Conservation (phyloP, 2,113 vertebrate species). For the Chloropsis hardwickii region DNA sequence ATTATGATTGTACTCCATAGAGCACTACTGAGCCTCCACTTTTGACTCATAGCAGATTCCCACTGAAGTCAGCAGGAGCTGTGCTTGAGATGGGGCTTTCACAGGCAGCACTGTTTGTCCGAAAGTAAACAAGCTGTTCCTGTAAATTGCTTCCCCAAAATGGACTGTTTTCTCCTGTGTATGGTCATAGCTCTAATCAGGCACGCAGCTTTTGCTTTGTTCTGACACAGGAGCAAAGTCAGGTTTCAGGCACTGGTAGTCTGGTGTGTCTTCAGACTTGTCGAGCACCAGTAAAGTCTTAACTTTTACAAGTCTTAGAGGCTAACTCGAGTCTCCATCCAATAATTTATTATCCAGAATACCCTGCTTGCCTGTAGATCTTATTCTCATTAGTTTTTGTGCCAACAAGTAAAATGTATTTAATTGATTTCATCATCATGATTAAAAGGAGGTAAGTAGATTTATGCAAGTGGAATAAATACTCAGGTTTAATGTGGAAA, state of each 20-base stretch:
- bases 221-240: background rate
- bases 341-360: background rate
- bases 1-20: background rate
- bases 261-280: background rate
- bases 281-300: background rate
- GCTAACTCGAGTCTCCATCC: background rate
- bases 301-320: background rate
- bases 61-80: slow-evolving; percentile 49
- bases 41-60: slow-evolving; percentile 42
- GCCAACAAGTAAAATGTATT: background rate
- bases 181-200: background rate
- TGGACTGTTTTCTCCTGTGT: background rate
- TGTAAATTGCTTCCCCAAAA: slow-evolving; percentile 6
- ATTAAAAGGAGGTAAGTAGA: background rate
- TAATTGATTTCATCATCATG: background rate
- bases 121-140: slow-evolving; percentile 20
- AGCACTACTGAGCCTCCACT: slow-evolving; percentile 26
- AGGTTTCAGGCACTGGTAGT: background rate
- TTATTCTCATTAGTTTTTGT: background rate
- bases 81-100: background rate
- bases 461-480: background rate
- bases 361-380: background rate
- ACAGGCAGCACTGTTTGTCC: background rate
- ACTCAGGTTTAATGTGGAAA: background rate
- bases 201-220: background rate